Conservation (phyloP, 2,888 invertebrate genomes). For the Amphipoea lucens region DNA sequence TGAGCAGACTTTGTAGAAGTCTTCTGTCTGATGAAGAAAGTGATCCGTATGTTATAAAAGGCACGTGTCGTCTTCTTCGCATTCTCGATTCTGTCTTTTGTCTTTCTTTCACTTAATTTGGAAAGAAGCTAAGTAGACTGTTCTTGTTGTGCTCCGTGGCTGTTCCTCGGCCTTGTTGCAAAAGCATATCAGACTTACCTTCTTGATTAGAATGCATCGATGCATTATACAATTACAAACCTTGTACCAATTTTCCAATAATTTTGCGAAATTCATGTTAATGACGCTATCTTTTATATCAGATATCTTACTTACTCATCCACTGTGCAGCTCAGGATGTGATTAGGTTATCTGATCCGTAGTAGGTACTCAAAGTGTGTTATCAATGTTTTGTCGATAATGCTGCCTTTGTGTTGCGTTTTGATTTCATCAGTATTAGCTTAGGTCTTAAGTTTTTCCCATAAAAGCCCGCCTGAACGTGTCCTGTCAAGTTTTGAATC, state of each 20-base stretch:
- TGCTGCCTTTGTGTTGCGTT: slow-evolving; percentile 39
- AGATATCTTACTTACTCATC: slow-evolving; percentile 47
- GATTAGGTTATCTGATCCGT: slow-evolving; percentile 56
- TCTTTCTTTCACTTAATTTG: background rate
- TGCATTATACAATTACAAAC: slow-evolving; percentile 33
- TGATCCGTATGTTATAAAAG: too few species aligned
- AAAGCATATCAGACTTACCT: slow-evolving; percentile 15
- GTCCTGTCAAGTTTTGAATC: background rate
- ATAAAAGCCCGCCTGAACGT: background rate
- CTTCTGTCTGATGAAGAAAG: background rate
- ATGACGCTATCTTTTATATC: slow-evolving; percentile 47
- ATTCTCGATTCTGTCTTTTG: background rate
- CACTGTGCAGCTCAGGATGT: slow-evolving; percentile 41
- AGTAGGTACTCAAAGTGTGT: slow-evolving; percentile 48
- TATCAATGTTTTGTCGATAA: slow-evolving; percentile 47
- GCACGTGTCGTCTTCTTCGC: background rate
- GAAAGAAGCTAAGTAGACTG: background rate
- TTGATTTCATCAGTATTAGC: slow-evolving; percentile 17
- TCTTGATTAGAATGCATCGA: slow-evolving; percentile 26
- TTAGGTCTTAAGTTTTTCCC: background rate
- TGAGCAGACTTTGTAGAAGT: background rate
- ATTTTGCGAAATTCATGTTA: slow-evolving; percentile 34
- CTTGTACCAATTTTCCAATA: slow-evolving; percentile 38
- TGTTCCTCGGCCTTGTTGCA: background rate
- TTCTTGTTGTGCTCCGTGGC: background rate